phyloP scores from a whole-genome alignment of 2,113 vertebrate species.

The Sceloporus tristichus region DNA sequence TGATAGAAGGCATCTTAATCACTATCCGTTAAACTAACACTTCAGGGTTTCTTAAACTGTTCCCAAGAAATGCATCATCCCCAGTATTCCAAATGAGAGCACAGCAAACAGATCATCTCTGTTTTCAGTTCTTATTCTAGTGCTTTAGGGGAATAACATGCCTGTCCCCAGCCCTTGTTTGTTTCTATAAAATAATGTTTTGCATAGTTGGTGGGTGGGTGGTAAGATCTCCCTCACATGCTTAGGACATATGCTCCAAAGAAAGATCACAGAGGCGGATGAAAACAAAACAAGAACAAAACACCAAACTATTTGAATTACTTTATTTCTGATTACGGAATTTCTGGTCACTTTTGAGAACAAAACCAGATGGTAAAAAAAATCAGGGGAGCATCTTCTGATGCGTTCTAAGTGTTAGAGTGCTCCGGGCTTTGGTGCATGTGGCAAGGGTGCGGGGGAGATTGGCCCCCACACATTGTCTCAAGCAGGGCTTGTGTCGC shows the following conservation, averaged over 20 bases:
- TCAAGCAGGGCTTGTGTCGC: neutral
- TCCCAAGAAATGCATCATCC: constrained; percentile 31
- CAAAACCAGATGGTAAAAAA: constrained; percentile 30
- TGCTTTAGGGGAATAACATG: constrained; percentile 36
- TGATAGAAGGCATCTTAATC: constrained; percentile 13
- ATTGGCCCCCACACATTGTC: constrained; percentile 14
- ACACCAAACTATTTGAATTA: constrained; percentile 20
- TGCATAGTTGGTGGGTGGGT: neutral
- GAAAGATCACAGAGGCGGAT: constrained; percentile 32
- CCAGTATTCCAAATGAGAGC: constrained; percentile 28
- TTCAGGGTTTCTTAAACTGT: neutral
- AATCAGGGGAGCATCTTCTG: constrained; percentile 1
- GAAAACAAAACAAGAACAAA: constrained; percentile 29
- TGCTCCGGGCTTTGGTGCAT: neutral
- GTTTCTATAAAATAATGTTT: constrained; percentile 31
- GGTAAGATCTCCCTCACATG: constrained; percentile 24
- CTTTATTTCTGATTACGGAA: constrained; percentile 43
- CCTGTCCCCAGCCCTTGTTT: constrained; percentile 14
- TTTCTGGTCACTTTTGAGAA: constrained; percentile 48
- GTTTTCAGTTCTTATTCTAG: constrained; percentile 38
- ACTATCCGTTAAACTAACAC: constrained; percentile 9
- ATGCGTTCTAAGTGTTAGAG: neutral
- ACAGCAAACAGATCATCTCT: neutral
- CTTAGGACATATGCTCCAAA: constrained; percentile 2
- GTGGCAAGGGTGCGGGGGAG: neutral